Base-by-base conservation (phyloP, 2,888 invertebrate genomes). In the Merodon equestris region DNA sequence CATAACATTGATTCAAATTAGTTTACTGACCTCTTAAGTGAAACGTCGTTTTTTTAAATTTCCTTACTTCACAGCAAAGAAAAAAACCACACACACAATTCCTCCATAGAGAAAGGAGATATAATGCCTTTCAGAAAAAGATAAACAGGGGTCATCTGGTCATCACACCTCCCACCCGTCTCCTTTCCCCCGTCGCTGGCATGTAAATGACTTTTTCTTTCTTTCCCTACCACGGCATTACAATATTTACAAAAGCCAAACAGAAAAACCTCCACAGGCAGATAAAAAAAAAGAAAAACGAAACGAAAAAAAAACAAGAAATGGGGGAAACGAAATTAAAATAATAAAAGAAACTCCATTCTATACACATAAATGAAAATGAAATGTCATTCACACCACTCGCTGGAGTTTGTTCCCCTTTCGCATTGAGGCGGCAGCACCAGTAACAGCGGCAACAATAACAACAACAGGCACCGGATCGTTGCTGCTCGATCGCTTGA, bases 401-500 rank as follows among this genome's bases (percentile, higher is more conserved):
- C 64, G 51, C 34, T 13, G 58, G 63, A 68, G 58, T 72, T 67
- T 70, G 71, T 63, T 72, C 48, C 57, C 66, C 74, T 68, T 60
- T 72, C 56, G 58, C 42, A 54, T 19, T 60, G 60, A 15, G 18
- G 54, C 27, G 61, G 61, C 56, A 53, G 17, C n/a, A n/a, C n/a
- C n/a, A n/a, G n/a, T n/a, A n/a, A 18, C n/a, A n/a, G n/a, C n/a
- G n/a, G n/a, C n/a, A n/a, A n/a, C n/a, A n/a, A n/a, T n/a, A n/a
- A n/a, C n/a, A n/a, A n/a, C n/a, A n/a, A 40, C n/a, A 40, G 40
- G 40, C n/a, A n/a, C n/a, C 40, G 40, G 36, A 40, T 27, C 79
- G 82, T 81, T 81, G 83, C 82, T 82, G 83, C 81, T 82, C 70
- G 75, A 47, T 48, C 57, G 82, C 27, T 13, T 18, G 56, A 36